A percentile compares a stretch with the other conserved stretches of the same genome.
phyloP scores from a whole-genome alignment of 1,140 invertebrate species.

The Thaumatotibia leucotreta region DNA sequence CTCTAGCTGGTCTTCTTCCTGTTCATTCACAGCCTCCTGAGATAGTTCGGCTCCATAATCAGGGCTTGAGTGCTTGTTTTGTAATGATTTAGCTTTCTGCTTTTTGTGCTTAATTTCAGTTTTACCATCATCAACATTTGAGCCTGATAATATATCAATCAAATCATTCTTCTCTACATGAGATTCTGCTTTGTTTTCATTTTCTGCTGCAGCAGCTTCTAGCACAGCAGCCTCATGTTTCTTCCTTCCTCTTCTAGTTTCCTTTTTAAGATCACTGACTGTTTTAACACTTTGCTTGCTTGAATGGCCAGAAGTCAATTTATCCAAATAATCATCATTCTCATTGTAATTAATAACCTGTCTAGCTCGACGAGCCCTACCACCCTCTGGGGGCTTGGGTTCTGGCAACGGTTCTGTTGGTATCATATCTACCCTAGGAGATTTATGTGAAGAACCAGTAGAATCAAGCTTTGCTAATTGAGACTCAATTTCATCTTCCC shows the following conservation, averaged over 20 bases:
- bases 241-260: slow-evolving; percentile 51
- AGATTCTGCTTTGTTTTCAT: slow-evolving; percentile 39
- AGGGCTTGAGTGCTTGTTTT: slow-evolving; percentile 44
- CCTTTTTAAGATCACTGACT: slow-evolving; percentile 61
- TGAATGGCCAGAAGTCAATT: slow-evolving; percentile 39
- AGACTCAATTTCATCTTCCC: slow-evolving; percentile 62
- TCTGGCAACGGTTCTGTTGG: slow-evolving; percentile 57
- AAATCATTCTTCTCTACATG: slow-evolving; percentile 52
- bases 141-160: slow-evolving; percentile 51
- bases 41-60: slow-evolving; percentile 28
- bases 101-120: slow-evolving; percentile 52
- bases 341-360: slow-evolving; percentile 76
- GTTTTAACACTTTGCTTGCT: slow-evolving; percentile 53
- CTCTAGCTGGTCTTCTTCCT: slow-evolving; percentile 30
- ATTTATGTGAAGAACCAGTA: slow-evolving; percentile 35
- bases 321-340: slow-evolving; percentile 71
- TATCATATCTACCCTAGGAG: slow-evolving; percentile 45
- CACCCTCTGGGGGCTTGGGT: slow-evolving; percentile 64
- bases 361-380: slow-evolving; percentile 69
- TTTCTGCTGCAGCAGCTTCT: slow-evolving; percentile 25
- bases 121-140: slow-evolving; percentile 31
- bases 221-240: slow-evolving; percentile 39
- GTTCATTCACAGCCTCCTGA: slow-evolving; percentile 32
- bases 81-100: slow-evolving; percentile 44
- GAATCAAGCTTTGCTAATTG: slow-evolving; percentile 60